phyloP scores from a whole-genome alignment of 2,888 invertebrate genomes.

The Tubulanus polymorphus region DNA sequence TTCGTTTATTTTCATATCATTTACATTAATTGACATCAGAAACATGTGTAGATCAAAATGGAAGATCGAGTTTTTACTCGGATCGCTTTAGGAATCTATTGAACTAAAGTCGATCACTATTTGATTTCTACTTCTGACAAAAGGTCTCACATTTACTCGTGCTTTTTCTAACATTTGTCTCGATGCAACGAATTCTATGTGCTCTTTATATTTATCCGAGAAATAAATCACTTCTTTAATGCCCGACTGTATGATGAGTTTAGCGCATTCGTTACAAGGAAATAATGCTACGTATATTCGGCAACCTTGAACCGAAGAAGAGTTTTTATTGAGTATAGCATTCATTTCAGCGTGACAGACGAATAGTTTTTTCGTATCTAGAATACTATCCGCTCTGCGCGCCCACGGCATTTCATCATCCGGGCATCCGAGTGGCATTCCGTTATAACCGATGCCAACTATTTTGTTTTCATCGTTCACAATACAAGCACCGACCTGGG shows the following conservation, averaged over 20 bases:
- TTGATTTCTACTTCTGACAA: constrained; percentile 21
- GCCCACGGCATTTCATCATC: constrained; percentile 90
- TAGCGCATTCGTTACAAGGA: constrained; percentile 97
- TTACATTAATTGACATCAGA: too few species aligned
- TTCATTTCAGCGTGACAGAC: constrained; percentile 98
- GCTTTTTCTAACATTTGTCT: constrained; percentile 77
- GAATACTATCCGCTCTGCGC: constrained; percentile 59
- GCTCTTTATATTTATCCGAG: constrained; percentile 75
- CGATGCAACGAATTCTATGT: constrained; percentile 68
- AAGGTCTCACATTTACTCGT: constrained; percentile 58
- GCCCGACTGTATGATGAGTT: constrained; percentile 91
- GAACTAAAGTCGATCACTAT: constrained; percentile 30
- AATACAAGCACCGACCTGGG: constrained; percentile 86
- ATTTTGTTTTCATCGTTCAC: constrained; percentile 82
- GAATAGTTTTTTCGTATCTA: constrained; percentile 80
- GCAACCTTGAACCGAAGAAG: constrained; percentile 71
- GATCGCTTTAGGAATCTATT: too few species aligned
- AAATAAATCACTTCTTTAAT: constrained; percentile 69
- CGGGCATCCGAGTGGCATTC: constrained; percentile 82
- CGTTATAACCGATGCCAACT: constrained; percentile 94
- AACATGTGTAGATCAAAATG: too few species aligned
- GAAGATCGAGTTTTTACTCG: too few species aligned
- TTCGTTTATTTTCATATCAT: too few species aligned
- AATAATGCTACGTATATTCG: constrained; percentile 85
- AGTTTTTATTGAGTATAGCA: constrained; percentile 88